phyloP scores from a whole-genome alignment of 2,797 vertebrate species.

The Telmatherina bonti region DNA sequence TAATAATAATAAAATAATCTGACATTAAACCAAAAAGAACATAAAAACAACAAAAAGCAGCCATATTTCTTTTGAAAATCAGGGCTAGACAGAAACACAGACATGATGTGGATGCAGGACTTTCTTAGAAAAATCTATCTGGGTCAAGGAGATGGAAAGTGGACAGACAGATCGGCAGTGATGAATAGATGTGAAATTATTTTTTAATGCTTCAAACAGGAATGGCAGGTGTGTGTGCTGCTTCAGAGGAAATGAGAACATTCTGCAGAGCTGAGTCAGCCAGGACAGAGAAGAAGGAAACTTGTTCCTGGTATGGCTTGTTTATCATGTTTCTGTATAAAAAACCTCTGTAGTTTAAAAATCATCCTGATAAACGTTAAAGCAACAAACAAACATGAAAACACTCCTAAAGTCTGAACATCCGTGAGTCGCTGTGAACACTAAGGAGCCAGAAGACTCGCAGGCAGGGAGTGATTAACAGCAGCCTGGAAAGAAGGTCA shows the following conservation, averaged over 20 bases:
- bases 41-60: background rate
- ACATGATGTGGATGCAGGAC: background rate
- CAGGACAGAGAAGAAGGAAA: conserved; percentile 32
- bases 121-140: background rate
- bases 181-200: conserved; percentile 29
- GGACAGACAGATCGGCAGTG: conserved; percentile 37
- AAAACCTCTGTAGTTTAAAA: background rate
- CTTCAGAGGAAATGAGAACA: conserved; percentile 53
- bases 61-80: background rate
- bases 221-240: conserved; percentile 37
- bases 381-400: conserved; percentile 7
- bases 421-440: conserved; percentile 9
- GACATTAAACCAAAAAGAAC: background rate
- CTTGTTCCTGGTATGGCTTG: background rate
- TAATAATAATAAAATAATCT: no score
- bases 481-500: conserved; percentile 24
- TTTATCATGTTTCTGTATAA: background rate
- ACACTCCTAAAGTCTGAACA: background rate
- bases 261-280: conserved; percentile 60
- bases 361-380: background rate
- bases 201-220: conserved; percentile 35
- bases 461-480: conserved; percentile 29
- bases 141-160: conserved; percentile 3
- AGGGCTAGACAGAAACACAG: background rate
- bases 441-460: conserved; percentile 28